These are phyloP conservation scores for Ophion ellenae DNA, from an alignment of 2,888 invertebrate species.

Conservation along the genomic window DNA sequence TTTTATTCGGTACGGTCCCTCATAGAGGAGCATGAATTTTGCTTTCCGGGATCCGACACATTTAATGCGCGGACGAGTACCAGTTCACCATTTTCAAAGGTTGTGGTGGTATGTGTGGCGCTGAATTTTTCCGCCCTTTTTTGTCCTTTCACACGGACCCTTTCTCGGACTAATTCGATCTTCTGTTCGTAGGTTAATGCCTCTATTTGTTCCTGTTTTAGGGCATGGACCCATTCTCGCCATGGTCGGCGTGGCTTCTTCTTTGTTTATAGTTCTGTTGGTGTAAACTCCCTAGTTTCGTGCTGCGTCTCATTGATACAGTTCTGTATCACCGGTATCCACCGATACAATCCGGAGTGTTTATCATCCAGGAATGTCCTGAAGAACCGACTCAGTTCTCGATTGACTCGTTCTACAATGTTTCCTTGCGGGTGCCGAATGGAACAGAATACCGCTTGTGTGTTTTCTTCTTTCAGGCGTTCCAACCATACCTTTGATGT, in stretches of 20 bases:
- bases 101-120: neutral
- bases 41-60: conserved; percentile 1
- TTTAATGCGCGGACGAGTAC: conserved; percentile 5
- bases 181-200: neutral
- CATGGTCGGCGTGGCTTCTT: conserved; percentile 21
- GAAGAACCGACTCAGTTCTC: conserved; percentile 19
- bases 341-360: conserved; percentile 13
- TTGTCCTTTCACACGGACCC: conserved; percentile 3
- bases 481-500: conserved; percentile 1
- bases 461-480: neutral
- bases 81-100: neutral
- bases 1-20: conserved; percentile 1
- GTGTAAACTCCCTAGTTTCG: neutral
- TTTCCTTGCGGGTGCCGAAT: conserved; percentile 34
- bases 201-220: neutral
- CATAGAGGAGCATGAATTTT: conserved; percentile 8
- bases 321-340: neutral
- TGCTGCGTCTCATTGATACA: conserved; percentile 26
- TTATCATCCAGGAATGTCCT: conserved; percentile 1
- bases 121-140: conserved; percentile 16
- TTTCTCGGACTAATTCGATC: neutral
- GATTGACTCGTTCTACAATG: conserved; percentile 6
- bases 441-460: neutral
- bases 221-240: neutral
- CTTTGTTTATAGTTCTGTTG: neutral